Evolutionary conservation across 2,113 vertebrate genomes (phyloP).

Genomic region (Theropithecus gelada): DNA sequence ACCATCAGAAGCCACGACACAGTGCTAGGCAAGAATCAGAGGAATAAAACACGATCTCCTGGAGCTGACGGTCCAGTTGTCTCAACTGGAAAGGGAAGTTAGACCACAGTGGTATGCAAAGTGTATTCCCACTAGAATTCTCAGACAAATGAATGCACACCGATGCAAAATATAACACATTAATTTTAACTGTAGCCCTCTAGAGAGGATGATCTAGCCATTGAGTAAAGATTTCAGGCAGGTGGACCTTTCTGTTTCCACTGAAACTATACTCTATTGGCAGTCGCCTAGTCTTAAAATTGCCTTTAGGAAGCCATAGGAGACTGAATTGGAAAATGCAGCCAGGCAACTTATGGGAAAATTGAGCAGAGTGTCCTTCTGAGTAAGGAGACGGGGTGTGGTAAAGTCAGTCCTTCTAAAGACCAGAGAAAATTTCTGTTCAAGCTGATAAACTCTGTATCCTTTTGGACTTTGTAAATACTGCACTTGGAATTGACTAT

Average conservation of each 20-base stretch:
- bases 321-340: neutral
- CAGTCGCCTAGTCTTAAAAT: neutral
- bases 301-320: neutral
- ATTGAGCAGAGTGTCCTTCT: neutral
- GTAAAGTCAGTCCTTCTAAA: neutral
- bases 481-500: slow-evolving; percentile 13
- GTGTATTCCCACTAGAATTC: neutral
- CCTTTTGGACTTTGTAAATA: slow-evolving; percentile 54
- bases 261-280: neutral
- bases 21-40: neutral
- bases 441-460: neutral
- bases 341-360: neutral
- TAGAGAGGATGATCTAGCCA: neutral
- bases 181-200: neutral
- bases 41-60: neutral
- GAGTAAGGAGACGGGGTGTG: neutral
- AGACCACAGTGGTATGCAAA: accelerated
- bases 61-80: neutral
- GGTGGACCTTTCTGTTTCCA: neutral
- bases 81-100: neutral
- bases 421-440: slow-evolving; percentile 16
- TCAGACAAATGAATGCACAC: neutral
- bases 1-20: neutral
- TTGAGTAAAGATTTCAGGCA: neutral
- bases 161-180: neutral